Base-by-base conservation (phyloP, 2,888 invertebrate genomes). In the Matsumyia berberina region DNA sequence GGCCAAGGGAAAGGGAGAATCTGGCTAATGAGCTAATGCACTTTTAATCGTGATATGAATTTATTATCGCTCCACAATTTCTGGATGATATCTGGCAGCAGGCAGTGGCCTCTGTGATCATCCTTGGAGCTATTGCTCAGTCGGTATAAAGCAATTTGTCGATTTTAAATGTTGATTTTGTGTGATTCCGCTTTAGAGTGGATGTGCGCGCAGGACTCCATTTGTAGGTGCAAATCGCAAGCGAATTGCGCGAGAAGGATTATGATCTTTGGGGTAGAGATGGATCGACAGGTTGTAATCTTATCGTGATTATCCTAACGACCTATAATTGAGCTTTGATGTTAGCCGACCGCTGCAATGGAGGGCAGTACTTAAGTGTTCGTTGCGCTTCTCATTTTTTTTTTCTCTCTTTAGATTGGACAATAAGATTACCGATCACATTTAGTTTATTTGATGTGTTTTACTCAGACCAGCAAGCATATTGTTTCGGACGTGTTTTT, bases 1-100 rank as follows among this genome's bases (percentile, higher is more conserved):
- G n/a, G 24, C 24, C n/a, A 17, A 46, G 35, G 42, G 5, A 15
- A 5, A 17, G 11, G 17, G 39, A 29, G 85, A 85, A 79, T 79
- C 79, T 57, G 79, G 85, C 79, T 85, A 85, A 85, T 85, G 85
- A 85, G 85, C 79, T 85, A 85, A 85, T 85, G 85, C 85, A 66
- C 79, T 85, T 85, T 85, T 85, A 85, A 85, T 85, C 79, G 85
- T 79, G 85, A 85, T 85, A 80, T 74, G 85, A 85, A 85, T 80
- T 85, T 85, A 85, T 85, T 79, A 85, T 85, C 64, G 53, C 46
- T 70, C 11, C 39, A 62, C 70, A 66, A 60, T 76, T 81, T 74
- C 12, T 60, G 62, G 74, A 74, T 81, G 67, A 81, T 74, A 62
- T 58, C 44, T 46, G 33, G 35, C 11, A 11, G 19, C 24, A 12